Evolutionary conservation across 64 coral and sea anemone species (phyloP).

Genomic region (Dendrophyllia cribrosa): DNA sequence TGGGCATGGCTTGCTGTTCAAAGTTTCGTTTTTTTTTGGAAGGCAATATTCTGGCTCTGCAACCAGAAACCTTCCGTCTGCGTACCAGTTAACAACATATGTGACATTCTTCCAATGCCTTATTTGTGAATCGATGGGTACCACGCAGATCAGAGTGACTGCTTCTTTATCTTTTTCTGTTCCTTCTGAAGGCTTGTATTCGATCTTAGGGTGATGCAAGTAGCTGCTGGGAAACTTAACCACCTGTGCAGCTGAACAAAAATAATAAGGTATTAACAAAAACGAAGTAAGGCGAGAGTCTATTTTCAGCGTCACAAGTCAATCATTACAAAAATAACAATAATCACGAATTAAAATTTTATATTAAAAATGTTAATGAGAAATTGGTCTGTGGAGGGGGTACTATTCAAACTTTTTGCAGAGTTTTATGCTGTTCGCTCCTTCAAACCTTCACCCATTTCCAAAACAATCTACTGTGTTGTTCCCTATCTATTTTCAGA

Average conservation of each 20-base stretch:
- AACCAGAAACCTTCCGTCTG: neutral
- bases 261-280: neutral
- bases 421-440: no score
- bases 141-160: constrained; percentile 5
- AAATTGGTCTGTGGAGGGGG: no score
- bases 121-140: neutral
- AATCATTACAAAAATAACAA: no score
- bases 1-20: neutral
- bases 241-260: neutral
- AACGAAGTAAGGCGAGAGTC: neutral
- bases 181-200: neutral
- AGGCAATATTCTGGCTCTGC: constrained; percentile 10
- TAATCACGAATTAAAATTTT: no score
- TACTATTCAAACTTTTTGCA: no score
- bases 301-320: no score
- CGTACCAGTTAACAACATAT: constrained; percentile 51
- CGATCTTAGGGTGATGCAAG: neutral
- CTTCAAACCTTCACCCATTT: no score
- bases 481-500: no score
- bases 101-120: constrained; percentile 60
- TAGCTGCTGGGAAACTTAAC: neutral
- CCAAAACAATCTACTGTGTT: no score
- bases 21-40: neutral
- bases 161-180: no score
- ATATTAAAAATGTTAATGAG: no score